Conservation (phyloP, 1,140 invertebrate species). For the Aphaenogaster rudis region DNA sequence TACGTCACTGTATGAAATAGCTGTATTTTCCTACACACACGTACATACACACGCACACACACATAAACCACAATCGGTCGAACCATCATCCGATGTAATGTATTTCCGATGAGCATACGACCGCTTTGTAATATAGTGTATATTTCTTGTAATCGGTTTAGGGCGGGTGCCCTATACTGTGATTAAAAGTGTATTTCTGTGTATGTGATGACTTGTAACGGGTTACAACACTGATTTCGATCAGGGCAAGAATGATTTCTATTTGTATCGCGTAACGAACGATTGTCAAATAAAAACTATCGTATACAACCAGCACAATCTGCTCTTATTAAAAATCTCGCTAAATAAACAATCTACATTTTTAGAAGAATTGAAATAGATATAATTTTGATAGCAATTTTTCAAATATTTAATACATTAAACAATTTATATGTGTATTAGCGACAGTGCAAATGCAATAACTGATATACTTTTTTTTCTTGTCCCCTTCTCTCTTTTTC, state of each 20-base stretch:
- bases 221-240: conserved; percentile 38
- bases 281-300: conserved; percentile 72
- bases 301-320: not conserved
- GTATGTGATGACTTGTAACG: conserved; percentile 53
- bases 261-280: conserved; percentile 67
- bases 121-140: conserved; percentile 51
- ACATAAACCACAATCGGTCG: conserved; percentile 8
- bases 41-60: not conserved
- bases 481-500: no score
- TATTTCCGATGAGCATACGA: conserved; percentile 31
- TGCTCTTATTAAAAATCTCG: not conserved
- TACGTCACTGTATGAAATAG: conserved; percentile 39
- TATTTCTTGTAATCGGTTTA: conserved; percentile 59
- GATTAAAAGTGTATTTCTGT: conserved; percentile 59
- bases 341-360: not conserved
- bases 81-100: conserved; percentile 23
- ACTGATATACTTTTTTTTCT: not conserved
- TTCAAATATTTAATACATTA: not conserved
- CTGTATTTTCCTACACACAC: conserved; percentile 46
- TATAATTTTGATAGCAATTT: not conserved
- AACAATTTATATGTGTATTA: not conserved
- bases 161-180: conserved; percentile 43
- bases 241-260: conserved; percentile 55
- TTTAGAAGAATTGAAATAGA: not conserved
- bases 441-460: not conserved